Evolutionary conservation across 1,140 invertebrate genomes (phyloP).

Genomic region (Elymnias hypermnestra): DNA sequence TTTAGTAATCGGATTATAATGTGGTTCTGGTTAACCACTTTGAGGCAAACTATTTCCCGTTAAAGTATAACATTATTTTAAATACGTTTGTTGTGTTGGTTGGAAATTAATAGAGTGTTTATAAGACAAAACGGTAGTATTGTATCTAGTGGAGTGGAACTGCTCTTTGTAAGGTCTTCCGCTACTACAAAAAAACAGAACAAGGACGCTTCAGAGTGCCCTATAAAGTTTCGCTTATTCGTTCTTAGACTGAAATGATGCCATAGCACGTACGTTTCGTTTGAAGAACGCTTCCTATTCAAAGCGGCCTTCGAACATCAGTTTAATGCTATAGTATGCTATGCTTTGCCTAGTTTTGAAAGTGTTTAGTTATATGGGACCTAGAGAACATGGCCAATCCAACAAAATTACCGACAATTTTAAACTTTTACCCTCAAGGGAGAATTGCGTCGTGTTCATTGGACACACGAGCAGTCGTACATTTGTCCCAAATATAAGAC

Average conservation of each 20-base stretch:
- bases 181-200: constrained; percentile 2
- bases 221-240: not conserved
- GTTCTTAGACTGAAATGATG: not conserved
- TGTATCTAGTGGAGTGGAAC: constrained; percentile 7
- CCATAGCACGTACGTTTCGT: not conserved
- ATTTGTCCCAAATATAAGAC: no score
- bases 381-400: no score
- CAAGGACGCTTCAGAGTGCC: constrained; percentile 2
- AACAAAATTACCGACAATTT: no score
- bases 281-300: not conserved
- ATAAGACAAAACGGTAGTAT: constrained; percentile 10
- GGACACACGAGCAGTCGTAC: no score
- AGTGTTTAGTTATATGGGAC: no score
- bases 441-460: no score
- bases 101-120: not conserved
- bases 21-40: no score
- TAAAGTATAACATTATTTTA: no score
- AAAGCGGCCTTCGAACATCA: not conserved
- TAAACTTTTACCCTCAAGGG: no score
- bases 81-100: not conserved
- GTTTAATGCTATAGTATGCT: not conserved
- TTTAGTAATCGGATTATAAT: no score
- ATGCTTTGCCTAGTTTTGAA: no score
- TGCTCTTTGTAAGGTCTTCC: constrained; percentile 5
- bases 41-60: no score